Evolutionary conservation across 1,140 invertebrate species (phyloP).

Genomic region (Cephus cinctus): DNA sequence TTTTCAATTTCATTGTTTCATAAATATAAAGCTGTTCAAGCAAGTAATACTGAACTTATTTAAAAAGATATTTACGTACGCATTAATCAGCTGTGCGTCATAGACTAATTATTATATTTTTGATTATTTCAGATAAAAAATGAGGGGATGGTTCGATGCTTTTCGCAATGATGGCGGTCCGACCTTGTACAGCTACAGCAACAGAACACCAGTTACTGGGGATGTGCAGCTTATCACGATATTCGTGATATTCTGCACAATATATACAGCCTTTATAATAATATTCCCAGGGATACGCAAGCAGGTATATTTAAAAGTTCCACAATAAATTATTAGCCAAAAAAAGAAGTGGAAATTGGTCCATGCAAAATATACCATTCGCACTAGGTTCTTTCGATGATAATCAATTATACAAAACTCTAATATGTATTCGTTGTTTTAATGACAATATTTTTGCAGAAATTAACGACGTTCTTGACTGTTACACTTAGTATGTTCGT

Average conservation of each 20-base stretch:
- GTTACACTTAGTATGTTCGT: conserved; percentile 90
- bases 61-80: too few relatives aligned
- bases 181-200: conserved; percentile 88
- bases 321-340: too few relatives aligned
- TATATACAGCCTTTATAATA: conserved; percentile 89
- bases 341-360: too few relatives aligned
- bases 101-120: too few relatives aligned
- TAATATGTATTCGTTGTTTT: conserved; percentile 22
- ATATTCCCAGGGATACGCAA: conserved; percentile 94
- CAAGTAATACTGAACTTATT: neutral
- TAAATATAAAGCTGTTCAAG: neutral
- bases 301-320: too few relatives aligned
- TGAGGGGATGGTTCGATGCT: conserved; percentile 92
- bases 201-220: conserved; percentile 88
- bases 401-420: neutral
- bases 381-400: too few relatives aligned
- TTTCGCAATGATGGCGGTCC: conserved; percentile 91
- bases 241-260: conserved; percentile 82
- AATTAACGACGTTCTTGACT: conserved; percentile 87
- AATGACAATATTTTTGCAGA: conserved; percentile 70
- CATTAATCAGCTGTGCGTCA: too few relatives aligned
- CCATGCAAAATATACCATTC: too few relatives aligned
- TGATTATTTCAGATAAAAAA: conserved; percentile 42
- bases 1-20: neutral
- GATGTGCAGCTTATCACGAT: conserved; percentile 85